phyloP scores from a whole-genome alignment of 1,140 invertebrate species.

The Drosophila sulfurigaster region DNA sequence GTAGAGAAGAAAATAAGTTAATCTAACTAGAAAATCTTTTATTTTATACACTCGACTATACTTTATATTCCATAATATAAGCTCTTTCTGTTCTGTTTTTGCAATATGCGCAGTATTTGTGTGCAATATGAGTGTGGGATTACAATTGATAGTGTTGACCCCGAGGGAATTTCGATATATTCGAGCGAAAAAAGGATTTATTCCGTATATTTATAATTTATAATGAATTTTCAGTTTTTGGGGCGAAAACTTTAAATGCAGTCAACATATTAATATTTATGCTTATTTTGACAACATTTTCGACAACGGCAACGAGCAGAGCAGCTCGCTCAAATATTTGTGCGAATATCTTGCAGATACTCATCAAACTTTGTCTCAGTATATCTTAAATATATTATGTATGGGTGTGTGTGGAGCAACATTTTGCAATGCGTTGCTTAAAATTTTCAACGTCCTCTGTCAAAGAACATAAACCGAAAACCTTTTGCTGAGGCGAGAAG shows the following conservation, averaged over 20 bases:
- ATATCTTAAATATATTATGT: not conserved
- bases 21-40: too few relatives aligned
- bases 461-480: conserved; percentile 7
- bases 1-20: too few relatives aligned
- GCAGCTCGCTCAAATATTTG: conserved; percentile 61
- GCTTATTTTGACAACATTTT: conserved; percentile 62
- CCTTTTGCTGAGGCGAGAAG: conserved; percentile 18
- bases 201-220: conserved; percentile 25
- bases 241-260: conserved; percentile 35
- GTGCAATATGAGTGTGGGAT: not conserved
- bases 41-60: too few relatives aligned
- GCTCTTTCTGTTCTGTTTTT: not conserved
- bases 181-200: conserved; percentile 2
- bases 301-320: conserved; percentile 34
- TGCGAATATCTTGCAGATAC: conserved; percentile 64
- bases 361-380: conserved; percentile 30
- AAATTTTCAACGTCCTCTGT: conserved; percentile 62
- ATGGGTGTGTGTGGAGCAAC: conserved; percentile 20
- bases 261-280: conserved; percentile 54
- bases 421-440: conserved; percentile 77
- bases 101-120: not conserved
- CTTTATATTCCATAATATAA: too few relatives aligned
- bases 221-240: conserved; percentile 18
- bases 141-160: conserved; percentile 5
- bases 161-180: not conserved